phyloP scores from a whole-genome alignment of 2,888 invertebrate species.

The Lymantria dispar region DNA sequence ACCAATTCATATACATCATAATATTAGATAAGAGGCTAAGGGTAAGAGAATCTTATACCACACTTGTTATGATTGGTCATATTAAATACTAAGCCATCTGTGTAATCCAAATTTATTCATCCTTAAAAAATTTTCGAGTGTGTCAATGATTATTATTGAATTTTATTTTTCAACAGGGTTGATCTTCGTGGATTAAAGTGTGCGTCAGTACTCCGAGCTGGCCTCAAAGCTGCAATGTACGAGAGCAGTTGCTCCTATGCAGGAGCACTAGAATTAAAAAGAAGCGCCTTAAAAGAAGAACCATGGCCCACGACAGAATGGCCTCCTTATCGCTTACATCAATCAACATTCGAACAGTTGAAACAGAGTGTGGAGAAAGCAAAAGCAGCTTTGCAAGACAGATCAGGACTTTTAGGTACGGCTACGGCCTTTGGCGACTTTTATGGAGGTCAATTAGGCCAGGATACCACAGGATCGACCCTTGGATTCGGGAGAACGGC shows the following conservation, averaged over 20 bases:
- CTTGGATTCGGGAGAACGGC: slow-evolving; percentile 65
- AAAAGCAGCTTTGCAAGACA: slow-evolving; percentile 91
- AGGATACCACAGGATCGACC: slow-evolving; percentile 57
- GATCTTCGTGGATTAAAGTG: slow-evolving; percentile 70
- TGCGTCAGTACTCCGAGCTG: slow-evolving; percentile 64
- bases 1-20: too few relatives aligned
- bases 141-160: too few relatives aligned
- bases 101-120: too few relatives aligned
- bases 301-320: slow-evolving; percentile 86
- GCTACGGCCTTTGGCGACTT: slow-evolving; percentile 88
- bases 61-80: too few relatives aligned
- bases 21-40: too few relatives aligned
- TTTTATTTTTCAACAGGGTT: slow-evolving; percentile 53
- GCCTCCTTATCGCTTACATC: slow-evolving; percentile 91
- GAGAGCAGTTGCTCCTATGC: slow-evolving; percentile 97
- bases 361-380: slow-evolving; percentile 96
- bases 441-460: slow-evolving; percentile 79
- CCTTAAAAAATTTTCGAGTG: too few relatives aligned
- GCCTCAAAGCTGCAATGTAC: slow-evolving; percentile 87
- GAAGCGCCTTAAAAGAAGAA: slow-evolving; percentile 83
- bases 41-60: too few relatives aligned
- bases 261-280: slow-evolving; percentile 90
- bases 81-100: too few relatives aligned
- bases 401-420: slow-evolving; percentile 86
- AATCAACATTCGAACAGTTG: slow-evolving; percentile 93